These are phyloP conservation scores for Rhinolophus sinicus DNA, from an alignment of 2,113 vertebrate genomes.

Conservation along the genomic window DNA sequence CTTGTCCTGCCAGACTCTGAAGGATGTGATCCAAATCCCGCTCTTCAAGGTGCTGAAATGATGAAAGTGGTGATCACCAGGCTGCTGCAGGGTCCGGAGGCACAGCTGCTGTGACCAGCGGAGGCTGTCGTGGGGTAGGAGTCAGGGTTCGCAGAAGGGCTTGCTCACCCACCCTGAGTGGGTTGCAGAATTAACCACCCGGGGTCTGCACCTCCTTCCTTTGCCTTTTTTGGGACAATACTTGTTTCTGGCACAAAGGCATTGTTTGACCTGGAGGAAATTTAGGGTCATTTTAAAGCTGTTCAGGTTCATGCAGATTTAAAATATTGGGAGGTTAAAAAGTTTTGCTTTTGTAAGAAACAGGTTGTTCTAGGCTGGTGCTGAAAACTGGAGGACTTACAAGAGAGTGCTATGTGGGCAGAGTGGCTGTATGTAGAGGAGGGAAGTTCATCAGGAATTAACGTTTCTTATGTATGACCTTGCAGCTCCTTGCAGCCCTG, in stretches of 20 bases:
- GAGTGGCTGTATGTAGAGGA: background rate
- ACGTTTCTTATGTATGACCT: background rate
- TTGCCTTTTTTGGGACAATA: background rate
- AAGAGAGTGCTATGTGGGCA: background rate
- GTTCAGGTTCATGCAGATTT: background rate
- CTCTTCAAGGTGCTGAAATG: conserved; percentile 85
- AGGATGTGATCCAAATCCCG: conserved; percentile 82
- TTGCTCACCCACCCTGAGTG: background rate
- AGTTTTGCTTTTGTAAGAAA: background rate
- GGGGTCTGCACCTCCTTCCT: background rate
- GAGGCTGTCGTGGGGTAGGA: background rate
- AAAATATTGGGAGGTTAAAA: background rate
- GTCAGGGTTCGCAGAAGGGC: background rate
- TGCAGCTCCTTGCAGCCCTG: background rate
- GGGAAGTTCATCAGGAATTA: background rate
- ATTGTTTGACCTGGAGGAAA: background rate
- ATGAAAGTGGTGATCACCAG: background rate
- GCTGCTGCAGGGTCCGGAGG: background rate
- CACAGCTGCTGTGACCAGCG: background rate
- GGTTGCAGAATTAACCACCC: background rate
- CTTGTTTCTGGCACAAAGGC: background rate
- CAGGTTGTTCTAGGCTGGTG: background rate
- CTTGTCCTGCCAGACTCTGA: conserved; percentile 74
- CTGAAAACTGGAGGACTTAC: background rate
- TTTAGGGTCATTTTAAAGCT: background rate